A percentile compares a stretch with the other conserved stretches of the same genome.
phyloP scores from a whole-genome alignment of 2,888 invertebrate genomes.

The Hyalella azteca region DNA sequence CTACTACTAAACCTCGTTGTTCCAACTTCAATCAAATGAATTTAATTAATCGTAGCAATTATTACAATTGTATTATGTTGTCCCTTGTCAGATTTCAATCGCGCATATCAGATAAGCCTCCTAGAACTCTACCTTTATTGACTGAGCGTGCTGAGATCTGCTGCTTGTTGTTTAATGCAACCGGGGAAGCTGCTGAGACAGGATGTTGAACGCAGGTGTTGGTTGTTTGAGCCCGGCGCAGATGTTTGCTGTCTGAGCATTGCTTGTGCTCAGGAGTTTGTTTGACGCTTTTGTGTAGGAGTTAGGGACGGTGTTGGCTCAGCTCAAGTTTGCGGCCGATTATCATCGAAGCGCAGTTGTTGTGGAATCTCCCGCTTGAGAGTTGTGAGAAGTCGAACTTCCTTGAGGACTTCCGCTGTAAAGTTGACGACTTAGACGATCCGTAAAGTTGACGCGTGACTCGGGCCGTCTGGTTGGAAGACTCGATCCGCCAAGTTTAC shows the following conservation, averaged over 20 bases:
- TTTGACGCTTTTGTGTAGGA: neutral
- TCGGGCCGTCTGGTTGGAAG: too few relatives aligned
- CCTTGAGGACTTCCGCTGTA: neutral
- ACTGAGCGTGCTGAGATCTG: too few relatives aligned
- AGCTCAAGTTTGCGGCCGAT: neutral
- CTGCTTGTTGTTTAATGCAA: slow-evolving; percentile 5
- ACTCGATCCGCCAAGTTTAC: too few relatives aligned
- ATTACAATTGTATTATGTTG: too few relatives aligned
- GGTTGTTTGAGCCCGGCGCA: slow-evolving; percentile 1
- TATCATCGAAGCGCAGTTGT: neutral
- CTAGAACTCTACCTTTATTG: too few relatives aligned
- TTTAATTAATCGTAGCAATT: too few relatives aligned
- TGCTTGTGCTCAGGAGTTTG: neutral
- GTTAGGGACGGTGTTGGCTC: neutral
- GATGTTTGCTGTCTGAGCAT: too few relatives aligned
- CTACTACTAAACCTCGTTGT: too few relatives aligned
- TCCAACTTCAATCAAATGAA: too few relatives aligned
- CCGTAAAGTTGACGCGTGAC: too few relatives aligned
- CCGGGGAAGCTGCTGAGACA: neutral
- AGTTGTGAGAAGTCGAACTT: neutral
- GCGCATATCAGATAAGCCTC: too few relatives aligned
- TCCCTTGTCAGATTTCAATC: too few relatives aligned
- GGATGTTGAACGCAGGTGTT: slow-evolving; percentile 1
- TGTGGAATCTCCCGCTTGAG: neutral
- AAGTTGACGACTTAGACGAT: slow-evolving; percentile 4